Base-by-base conservation (phyloP, 2,888 invertebrate species). In the Drosophila niveifrons region DNA sequence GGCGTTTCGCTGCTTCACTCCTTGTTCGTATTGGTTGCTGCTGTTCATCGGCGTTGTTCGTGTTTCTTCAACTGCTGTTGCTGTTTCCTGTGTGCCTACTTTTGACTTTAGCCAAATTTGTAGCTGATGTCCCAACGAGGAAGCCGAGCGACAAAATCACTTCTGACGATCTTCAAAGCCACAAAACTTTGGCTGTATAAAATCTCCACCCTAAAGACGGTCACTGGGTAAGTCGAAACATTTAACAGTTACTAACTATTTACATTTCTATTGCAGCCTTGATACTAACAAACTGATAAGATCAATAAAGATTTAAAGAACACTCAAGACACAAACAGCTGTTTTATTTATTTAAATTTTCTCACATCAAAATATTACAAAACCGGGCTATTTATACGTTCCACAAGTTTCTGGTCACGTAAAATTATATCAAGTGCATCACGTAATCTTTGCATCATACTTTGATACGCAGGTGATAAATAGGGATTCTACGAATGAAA, bases 101-200 rank as follows among this genome's bases (percentile, higher is more conserved):
- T 89, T 89, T 77, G 83, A 84, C 66, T 85, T 88, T 86, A 87
- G 83, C 52, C 63, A 84, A 57, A 67, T 82, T 82, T 82, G 65
- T 72, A 87, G 82, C 81, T 23, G 63, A 67, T 28, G 66, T 15
- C 41, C n/a, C 7, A 15, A 36, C 15, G 29, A 8, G 10, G 9
- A 9, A 13, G 1, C 10, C 41, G 18, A 15, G 29, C 9, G 46
- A 15, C n/a, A 18, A 41, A 15, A 15, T 23, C 7, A 53, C 36
- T 2, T 15, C 7, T 41, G 39, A 15, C 2, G 15, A 41, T 7
- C 39, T 13, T 15, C 39, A 23, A 23, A 23, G 23, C 23, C 23
- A 23, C 6, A 15, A 15, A 41, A 15, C 8, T 9, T 8, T 15
- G 39, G 0, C 7, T 39, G 39, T 15, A 15, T 23, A 23, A 23